phyloP scores from a whole-genome alignment of 2,888 invertebrate genomes.

The Tetropium fuscum region DNA sequence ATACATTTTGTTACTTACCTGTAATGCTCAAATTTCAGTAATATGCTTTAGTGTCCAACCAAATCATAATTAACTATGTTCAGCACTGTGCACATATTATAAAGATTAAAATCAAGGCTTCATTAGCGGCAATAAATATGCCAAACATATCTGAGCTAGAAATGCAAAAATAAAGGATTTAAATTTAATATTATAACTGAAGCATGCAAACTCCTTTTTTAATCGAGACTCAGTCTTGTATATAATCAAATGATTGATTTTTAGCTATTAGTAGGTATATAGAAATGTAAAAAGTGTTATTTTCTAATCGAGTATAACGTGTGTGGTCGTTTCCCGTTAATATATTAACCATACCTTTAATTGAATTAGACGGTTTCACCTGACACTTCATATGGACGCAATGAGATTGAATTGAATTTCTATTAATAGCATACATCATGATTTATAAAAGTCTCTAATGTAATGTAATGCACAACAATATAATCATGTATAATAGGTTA shows the following conservation, averaged over 20 bases:
- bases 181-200: slow-evolving; percentile 17
- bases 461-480: too few species aligned
- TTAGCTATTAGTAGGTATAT: slow-evolving; percentile 30
- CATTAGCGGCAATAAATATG: slow-evolving; percentile 26
- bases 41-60: slow-evolving; percentile 5
- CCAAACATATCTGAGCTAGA: slow-evolving; percentile 25
- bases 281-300: slow-evolving; percentile 28
- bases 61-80: slow-evolving; percentile 22
- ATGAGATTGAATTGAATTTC: not conserved
- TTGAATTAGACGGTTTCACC: slow-evolving; percentile 25
- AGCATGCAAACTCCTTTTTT: slow-evolving; percentile 25
- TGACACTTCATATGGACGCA: slow-evolving; percentile 15
- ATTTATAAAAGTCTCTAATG: too few species aligned
- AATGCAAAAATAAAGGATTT: slow-evolving; percentile 16
- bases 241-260: slow-evolving; percentile 34
- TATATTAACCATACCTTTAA: slow-evolving; percentile 19
- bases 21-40: too few species aligned
- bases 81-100: slow-evolving; percentile 17
- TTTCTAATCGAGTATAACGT: slow-evolving; percentile 31
- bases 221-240: slow-evolving; percentile 19
- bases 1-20: too few species aligned
- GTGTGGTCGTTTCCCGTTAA: slow-evolving; percentile 37
- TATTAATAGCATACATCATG: slow-evolving; percentile 2
- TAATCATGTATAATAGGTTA: too few species aligned
- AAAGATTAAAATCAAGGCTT: slow-evolving; percentile 24